Evolutionary conservation across 2,113 vertebrate genomes (phyloP).

Genomic region (Oncorhynchus mykiss): DNA sequence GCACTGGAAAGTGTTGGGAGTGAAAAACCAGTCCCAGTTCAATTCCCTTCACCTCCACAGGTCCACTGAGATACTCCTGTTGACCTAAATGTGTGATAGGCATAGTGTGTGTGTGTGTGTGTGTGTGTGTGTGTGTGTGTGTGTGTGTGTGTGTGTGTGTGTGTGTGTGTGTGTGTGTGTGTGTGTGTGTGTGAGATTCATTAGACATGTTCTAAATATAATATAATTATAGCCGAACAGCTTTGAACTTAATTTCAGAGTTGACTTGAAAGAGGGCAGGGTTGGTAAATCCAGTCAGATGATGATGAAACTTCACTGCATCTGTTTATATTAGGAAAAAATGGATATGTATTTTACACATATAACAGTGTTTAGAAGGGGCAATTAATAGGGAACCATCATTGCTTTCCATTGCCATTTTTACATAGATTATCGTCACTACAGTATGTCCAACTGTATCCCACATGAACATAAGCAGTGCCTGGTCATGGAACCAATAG

Average conservation of each 20-base stretch:
- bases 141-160: conserved; percentile 5
- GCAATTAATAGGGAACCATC: too few relatives aligned
- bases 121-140: not conserved
- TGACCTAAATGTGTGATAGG: not conserved
- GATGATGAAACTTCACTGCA: too few relatives aligned
- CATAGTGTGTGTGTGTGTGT: conserved; percentile 1
- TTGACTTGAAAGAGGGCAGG: too few relatives aligned
- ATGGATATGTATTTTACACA: too few relatives aligned
- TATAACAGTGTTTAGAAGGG: too few relatives aligned
- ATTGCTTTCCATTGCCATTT: too few relatives aligned
- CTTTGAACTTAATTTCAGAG: not conserved
- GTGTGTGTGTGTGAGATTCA: conserved; percentile 2
- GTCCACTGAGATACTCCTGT: not conserved
- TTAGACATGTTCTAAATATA: not conserved
- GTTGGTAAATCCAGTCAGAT: too few relatives aligned
- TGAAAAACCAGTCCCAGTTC: not conserved
- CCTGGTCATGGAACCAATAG: too few relatives aligned
- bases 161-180: not conserved
- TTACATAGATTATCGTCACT: too few relatives aligned
- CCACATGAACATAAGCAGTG: too few relatives aligned
- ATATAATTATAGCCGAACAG: not conserved
- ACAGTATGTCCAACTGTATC: too few relatives aligned
- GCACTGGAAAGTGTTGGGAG: not conserved
- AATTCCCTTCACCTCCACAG: not conserved
- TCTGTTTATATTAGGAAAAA: too few relatives aligned